Conservation (phyloP, 2,888 invertebrate species). For the Euplexia lucipara region DNA sequence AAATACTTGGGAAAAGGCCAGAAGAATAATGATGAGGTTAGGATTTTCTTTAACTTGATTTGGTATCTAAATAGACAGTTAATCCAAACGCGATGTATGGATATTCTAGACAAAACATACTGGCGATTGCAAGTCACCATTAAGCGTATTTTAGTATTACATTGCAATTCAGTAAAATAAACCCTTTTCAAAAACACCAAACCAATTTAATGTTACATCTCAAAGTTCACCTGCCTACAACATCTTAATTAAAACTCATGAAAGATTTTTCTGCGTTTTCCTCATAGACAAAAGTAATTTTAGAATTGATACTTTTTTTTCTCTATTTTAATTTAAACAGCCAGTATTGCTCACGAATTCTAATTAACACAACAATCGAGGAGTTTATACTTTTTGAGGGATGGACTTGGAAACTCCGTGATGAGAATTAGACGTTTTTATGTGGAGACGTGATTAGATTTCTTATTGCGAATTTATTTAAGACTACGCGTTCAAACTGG, state of each 20-base stretch:
- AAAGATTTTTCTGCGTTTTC: conserved; percentile 45
- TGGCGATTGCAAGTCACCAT: neutral
- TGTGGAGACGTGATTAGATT: conserved; percentile 59
- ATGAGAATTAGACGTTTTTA: conserved; percentile 64
- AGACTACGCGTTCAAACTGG: conserved; percentile 38
- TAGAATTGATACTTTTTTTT: conserved; percentile 42
- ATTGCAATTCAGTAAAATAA: neutral
- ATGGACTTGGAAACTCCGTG: conserved; percentile 62
- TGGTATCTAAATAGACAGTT: too few species aligned
- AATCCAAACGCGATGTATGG: too few species aligned
- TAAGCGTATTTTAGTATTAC: neutral
- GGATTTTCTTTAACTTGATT: neutral
- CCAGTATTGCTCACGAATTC: conserved; percentile 60
- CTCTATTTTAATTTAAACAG: conserved; percentile 57
- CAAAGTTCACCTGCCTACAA: conserved; percentile 6
- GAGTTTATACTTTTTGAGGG: conserved; percentile 61
- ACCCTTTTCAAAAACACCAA: neutral
- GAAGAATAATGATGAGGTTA: too few species aligned
- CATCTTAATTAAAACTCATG: conserved; percentile 45
- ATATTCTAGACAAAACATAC: neutral
- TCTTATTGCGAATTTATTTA: conserved; percentile 52
- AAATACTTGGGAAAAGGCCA: too few species aligned
- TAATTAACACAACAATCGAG: conserved; percentile 67
- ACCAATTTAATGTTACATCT: conserved; percentile 7
- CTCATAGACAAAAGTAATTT: conserved; percentile 52